Conservation (phyloP, 2,113 vertebrate genomes). For the Aptenodytes patagonicus region DNA sequence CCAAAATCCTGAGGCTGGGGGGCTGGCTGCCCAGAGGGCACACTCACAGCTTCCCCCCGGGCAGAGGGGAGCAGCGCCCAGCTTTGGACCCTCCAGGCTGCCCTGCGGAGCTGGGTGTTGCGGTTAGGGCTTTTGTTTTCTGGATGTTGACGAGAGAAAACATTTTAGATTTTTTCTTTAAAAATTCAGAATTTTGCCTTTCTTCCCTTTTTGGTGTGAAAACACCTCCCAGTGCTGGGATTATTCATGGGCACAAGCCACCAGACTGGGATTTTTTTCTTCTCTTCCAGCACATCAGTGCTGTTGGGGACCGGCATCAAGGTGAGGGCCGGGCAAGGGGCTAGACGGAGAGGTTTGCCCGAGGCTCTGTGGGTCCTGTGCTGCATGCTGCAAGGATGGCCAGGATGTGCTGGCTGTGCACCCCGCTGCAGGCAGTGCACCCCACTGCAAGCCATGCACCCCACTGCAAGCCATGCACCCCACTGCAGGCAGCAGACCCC, state of each 20-base stretch:
- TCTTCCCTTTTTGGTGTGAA: neutral
- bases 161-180: neutral
- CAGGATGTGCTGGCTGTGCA: neutral
- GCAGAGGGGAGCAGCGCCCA: neutral
- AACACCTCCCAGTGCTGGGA: neutral
- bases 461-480: neutral
- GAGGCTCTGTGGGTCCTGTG: neutral
- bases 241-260: neutral
- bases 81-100: neutral
- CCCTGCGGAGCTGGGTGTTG: rapidly evolving
- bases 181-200: neutral
- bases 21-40: neutral
- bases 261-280: neutral
- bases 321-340: neutral
- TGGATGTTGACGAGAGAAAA: rapidly evolving
- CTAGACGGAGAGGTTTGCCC: no score
- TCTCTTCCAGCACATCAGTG: neutral
- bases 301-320: rapidly evolving
- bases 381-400: neutral
- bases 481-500: neutral
- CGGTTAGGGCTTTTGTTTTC: neutral
- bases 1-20: neutral
- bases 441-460: neutral
- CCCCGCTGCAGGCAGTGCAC: neutral
- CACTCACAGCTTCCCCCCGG: neutral